These are phyloP conservation scores for Ictalurus furcatus DNA, from an alignment of 2,113 vertebrate genomes.

Conservation along the genomic window DNA sequence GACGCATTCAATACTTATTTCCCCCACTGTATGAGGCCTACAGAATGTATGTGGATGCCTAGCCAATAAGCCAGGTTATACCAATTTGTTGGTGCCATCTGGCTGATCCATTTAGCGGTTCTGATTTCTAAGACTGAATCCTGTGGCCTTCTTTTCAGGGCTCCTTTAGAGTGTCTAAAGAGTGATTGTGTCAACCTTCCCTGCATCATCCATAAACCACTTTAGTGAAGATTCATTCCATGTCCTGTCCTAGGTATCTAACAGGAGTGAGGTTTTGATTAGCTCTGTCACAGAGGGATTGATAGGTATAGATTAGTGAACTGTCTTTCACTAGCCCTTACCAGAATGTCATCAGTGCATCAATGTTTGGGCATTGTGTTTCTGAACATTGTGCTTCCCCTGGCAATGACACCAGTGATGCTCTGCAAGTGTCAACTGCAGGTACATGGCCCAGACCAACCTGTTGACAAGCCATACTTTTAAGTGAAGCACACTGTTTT, in stretches of 20 bases:
- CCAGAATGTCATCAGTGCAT: background rate
- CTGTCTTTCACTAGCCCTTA: background rate
- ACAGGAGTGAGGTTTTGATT: background rate
- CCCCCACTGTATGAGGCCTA: background rate
- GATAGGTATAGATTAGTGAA: background rate
- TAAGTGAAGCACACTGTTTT: too few relatives aligned
- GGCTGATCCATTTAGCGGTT: background rate
- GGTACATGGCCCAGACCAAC: too few relatives aligned
- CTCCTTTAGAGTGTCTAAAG: background rate
- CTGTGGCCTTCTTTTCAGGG: background rate
- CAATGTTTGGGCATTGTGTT: too few relatives aligned
- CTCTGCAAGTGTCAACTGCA: too few relatives aligned
- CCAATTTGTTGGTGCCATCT: background rate
- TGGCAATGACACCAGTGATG: too few relatives aligned
- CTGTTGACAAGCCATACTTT: too few relatives aligned
- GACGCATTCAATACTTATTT: too few relatives aligned
- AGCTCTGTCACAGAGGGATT: background rate
- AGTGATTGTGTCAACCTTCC: background rate
- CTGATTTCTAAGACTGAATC: background rate
- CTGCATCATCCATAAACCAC: background rate
- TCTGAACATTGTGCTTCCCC: too few relatives aligned
- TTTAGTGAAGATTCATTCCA: background rate
- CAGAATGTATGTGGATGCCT: background rate
- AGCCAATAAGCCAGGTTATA: background rate
- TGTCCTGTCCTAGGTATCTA: background rate